Conservation (phyloP, 2,113 vertebrate species). For the Pygoscelis adeliae region DNA sequence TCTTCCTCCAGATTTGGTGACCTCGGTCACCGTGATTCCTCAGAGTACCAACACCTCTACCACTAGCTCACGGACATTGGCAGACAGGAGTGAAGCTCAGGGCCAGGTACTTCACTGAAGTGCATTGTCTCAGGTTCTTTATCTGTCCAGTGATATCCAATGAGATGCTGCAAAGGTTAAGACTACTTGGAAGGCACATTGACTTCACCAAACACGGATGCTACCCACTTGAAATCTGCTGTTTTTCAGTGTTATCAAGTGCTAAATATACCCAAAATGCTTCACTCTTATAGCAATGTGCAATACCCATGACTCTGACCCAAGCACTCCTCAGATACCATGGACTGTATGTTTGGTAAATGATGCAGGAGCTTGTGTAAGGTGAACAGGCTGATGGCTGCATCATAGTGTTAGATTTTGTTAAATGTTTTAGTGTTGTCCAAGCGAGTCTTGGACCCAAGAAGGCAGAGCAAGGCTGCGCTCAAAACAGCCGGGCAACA, state of each 20-base stretch:
- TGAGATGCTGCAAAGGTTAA: not conserved
- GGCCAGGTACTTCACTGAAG: not conserved
- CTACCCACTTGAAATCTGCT: not conserved
- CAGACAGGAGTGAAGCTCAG: not conserved
- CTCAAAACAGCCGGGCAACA: not conserved
- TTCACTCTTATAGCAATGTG: not conserved
- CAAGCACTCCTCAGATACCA: not conserved
- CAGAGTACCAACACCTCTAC: not conserved
- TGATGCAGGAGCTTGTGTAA: not conserved
- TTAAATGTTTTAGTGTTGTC: not conserved
- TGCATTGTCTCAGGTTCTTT: not conserved
- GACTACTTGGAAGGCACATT: not conserved
- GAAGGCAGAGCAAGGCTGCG: not conserved
- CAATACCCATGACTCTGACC: not conserved
- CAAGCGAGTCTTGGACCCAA: not conserved
- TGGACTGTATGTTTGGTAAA: not conserved
- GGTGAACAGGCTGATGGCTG: not conserved
- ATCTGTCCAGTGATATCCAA: not conserved
- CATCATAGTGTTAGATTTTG: not conserved
- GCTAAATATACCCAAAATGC: not conserved
- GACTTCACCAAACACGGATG: not conserved
- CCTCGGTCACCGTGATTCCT: not conserved
- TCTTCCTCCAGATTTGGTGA: not conserved
- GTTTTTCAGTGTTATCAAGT: not conserved
- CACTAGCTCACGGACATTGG: not conserved